Percentiles rank a stretch among this genome's conserved stretches.
Conservation (phyloP, 2,113 vertebrate species). For the Oceanodroma tethys region DNA sequence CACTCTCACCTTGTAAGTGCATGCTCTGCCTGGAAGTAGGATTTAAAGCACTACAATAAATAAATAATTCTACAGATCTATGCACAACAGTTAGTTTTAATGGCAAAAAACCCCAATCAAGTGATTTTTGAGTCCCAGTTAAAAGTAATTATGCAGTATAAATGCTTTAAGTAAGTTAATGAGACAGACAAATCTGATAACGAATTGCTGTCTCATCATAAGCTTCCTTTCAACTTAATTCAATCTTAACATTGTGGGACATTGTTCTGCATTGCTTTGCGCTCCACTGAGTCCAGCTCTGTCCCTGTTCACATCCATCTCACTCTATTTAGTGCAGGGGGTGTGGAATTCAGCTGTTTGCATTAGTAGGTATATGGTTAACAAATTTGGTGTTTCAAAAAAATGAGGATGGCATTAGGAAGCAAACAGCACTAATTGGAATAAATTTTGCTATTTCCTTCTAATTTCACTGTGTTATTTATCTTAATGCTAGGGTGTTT, state of each 20-base stretch:
- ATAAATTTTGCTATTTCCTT: background rate
- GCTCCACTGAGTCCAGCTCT: background rate
- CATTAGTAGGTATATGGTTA: background rate
- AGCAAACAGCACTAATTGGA: background rate
- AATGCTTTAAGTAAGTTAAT: slow-evolving; percentile 8
- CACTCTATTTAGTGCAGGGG: background rate
- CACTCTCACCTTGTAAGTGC: background rate
- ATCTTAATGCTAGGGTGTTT: background rate
- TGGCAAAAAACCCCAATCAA: background rate
- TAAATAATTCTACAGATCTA: background rate
- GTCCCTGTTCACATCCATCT: background rate
- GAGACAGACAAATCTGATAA: background rate
- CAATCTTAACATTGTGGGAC: background rate
- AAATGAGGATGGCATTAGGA: background rate
- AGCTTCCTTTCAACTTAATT: background rate
- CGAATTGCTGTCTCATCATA: background rate
- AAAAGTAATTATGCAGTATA: slow-evolving; percentile 25
- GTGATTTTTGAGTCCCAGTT: slow-evolving; percentile 20
- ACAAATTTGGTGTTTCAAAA: background rate
- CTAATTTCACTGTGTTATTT: background rate
- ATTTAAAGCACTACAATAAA: background rate
- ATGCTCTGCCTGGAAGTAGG: background rate
- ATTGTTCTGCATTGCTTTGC: background rate
- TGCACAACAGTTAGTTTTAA: slow-evolving; percentile 6
- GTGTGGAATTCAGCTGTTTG: background rate